These are phyloP conservation scores for Odontomyia ornata DNA, from an alignment of 2,888 invertebrate species.

Conservation along the genomic window DNA sequence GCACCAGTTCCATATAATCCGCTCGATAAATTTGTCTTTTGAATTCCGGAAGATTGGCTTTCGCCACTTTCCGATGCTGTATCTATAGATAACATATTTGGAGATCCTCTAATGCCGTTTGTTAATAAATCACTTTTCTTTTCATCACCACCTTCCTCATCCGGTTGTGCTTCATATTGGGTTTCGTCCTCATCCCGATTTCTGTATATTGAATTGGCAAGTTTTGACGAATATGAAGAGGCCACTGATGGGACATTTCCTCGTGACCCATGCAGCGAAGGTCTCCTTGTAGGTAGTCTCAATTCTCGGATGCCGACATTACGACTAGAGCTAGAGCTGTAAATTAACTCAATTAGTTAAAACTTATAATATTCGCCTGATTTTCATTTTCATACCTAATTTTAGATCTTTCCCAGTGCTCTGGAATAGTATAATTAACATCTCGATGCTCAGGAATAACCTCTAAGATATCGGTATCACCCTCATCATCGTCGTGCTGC, in stretches of 20 bases:
- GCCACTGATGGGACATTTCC: neutral
- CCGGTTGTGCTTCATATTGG: slow-evolving; percentile 25
- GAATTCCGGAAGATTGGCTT: slow-evolving; percentile 52
- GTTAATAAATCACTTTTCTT: slow-evolving; percentile 18
- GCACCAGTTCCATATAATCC: slow-evolving; percentile 48
- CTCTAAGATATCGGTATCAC: slow-evolving; percentile 55
- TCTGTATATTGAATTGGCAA: neutral
- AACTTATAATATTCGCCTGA: neutral
- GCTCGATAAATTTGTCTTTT: slow-evolving; percentile 51
- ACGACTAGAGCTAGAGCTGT: neutral
- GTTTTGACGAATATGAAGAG: neutral
- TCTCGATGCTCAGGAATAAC: slow-evolving; percentile 51
- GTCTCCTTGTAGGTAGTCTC: slow-evolving; percentile 19
- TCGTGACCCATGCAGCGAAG: neutral
- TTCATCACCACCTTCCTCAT: neutral
- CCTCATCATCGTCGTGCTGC: slow-evolving; percentile 23
- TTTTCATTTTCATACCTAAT: neutral
- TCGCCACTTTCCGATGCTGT: slow-evolving; percentile 57
- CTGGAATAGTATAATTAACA: neutral
- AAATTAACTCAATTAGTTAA: slow-evolving; percentile 47
- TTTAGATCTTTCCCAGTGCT: slow-evolving; percentile 9
- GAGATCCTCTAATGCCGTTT: slow-evolving; percentile 45
- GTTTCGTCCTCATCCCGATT: slow-evolving; percentile 36
- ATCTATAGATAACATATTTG: slow-evolving; percentile 45
- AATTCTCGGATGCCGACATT: neutral